Evolutionary conservation across 2,888 invertebrate species (phyloP).

Genomic region (Lymantria dispar): DNA sequence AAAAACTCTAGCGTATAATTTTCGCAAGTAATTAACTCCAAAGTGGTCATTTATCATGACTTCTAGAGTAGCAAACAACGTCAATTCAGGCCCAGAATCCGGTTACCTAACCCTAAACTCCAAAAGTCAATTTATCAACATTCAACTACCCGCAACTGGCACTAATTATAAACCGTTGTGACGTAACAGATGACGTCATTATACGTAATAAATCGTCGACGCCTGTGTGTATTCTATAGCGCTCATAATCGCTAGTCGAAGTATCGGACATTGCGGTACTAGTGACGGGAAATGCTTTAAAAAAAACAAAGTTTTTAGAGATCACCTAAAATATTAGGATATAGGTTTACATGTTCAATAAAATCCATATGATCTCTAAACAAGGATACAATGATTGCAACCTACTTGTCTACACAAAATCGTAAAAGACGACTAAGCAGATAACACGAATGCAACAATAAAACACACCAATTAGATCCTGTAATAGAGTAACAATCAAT

Average conservation of each 20-base stretch:
- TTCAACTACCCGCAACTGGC: slow-evolving; percentile 13
- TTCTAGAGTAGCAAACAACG: not conserved
- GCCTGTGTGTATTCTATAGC: slow-evolving; percentile 49
- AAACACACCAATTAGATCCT: too few relatives aligned
- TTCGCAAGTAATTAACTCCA: not conserved
- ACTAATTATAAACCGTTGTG: slow-evolving; percentile 20
- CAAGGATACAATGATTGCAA: too few relatives aligned
- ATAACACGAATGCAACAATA: too few relatives aligned
- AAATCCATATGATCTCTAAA: too few relatives aligned
- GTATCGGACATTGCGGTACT: slow-evolving; percentile 37
- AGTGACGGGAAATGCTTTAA: slow-evolving; percentile 1
- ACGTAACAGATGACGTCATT: slow-evolving; percentile 49
- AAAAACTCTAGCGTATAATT: not conserved
- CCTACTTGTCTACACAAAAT: too few relatives aligned
- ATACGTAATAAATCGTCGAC: slow-evolving; percentile 52
- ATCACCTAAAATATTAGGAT: too few relatives aligned
- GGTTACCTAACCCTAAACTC: slow-evolving; percentile 5
- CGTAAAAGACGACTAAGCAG: too few relatives aligned
- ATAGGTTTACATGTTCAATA: too few relatives aligned
- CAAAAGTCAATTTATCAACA: slow-evolving; percentile 14
- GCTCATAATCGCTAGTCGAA: slow-evolving; percentile 66
- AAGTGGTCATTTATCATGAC: not conserved
- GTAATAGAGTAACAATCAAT: too few relatives aligned
- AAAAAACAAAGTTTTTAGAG: too few relatives aligned
- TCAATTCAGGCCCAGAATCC: not conserved